Base-by-base conservation (phyloP, 92 coral and sea anemone genomes). In the Montipora capitata region DNA sequence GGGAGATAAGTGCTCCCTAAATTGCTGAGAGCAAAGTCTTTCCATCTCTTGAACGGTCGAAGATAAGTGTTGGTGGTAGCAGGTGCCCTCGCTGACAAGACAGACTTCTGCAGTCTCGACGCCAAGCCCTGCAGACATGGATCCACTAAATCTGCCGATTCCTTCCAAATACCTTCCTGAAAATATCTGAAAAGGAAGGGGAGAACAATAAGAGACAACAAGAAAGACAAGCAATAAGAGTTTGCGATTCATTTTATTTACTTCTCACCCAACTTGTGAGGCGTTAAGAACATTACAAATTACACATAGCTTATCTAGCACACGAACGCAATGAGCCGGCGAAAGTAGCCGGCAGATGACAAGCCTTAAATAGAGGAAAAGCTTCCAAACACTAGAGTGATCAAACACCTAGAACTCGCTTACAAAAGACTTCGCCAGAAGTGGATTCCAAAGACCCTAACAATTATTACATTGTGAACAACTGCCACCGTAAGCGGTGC, bases 81-180 rank as follows among this genome's bases (percentile, higher is more conserved):
- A 66, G 83, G 90, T 43, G 85, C 90, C 80, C 90, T 86, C 48
- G 90, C 91, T 77, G 73, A 52, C 57, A 66, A 79, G 79, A 76
- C 91, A 72, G 80, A 86, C 84, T 84, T 86, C 91, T 59, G 85
- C 62, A 48, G 88, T 77, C 78, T 70, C 5, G 52, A 70, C 15
- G 75, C 51, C 27, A 70, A 14, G 14, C 66, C 64, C 43, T 82
- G 87, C 51, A 69, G 27, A 10, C 51, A 39, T 69, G 49, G 75
- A 40, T 69, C 75, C 51, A 4, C 8, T 5, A 63, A 63, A 63
- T n/a, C 68, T 63, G 68, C 68, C 0, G 40, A 15, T 15, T 63
- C 39, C 57, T 71, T 71, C 51, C 76, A 78, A 64, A 20, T 44
- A 64, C 83, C 83, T 58, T 59, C 70, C 13, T 40, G 7, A 35